A percentile compares a stretch with the other conserved stretches of the same genome.
Evolutionary conservation across 2,797 vertebrate species (phyloP).

Genomic region (Trematomus bernacchii): DNA sequence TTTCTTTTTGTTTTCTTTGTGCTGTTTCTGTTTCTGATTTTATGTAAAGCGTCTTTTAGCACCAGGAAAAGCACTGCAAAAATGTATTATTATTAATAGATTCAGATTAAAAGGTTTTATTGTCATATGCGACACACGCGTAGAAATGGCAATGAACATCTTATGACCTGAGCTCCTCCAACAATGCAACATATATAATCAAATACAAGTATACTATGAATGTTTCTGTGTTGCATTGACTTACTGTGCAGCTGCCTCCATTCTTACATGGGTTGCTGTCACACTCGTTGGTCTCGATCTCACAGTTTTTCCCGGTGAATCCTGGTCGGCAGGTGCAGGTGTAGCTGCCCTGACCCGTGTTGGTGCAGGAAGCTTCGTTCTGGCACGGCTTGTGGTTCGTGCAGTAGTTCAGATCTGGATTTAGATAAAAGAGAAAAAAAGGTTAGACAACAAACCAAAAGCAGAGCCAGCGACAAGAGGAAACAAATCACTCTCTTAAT

Average conservation of each 20-base stretch:
- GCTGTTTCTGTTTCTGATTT: too few species aligned
- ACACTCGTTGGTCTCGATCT: conserved; percentile 87
- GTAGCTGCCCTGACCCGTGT: conserved; percentile 90
- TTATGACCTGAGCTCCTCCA: too few species aligned
- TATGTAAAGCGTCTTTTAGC: too few species aligned
- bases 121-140: too few species aligned
- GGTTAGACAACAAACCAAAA: not conserved
- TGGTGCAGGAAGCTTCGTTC: conserved; percentile 88
- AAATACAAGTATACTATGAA: too few species aligned
- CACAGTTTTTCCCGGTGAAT: conserved; percentile 85
- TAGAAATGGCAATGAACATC: too few species aligned
- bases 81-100: too few species aligned
- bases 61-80: too few species aligned
- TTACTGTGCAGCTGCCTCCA: conserved; percentile 92
- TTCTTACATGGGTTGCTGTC: conserved; percentile 92
- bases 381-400: conserved; percentile 89
- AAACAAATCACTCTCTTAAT: too few species aligned
- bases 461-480: not conserved
- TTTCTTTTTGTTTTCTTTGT: too few species aligned
- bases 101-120: too few species aligned
- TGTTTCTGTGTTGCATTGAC: conserved; percentile 36
- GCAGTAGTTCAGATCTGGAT: conserved; percentile 90
- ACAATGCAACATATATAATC: too few species aligned
- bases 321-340: conserved; percentile 87
- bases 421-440: not conserved